Conservation (phyloP, 2,888 invertebrate genomes). For the Polyommatus iphigenia region DNA sequence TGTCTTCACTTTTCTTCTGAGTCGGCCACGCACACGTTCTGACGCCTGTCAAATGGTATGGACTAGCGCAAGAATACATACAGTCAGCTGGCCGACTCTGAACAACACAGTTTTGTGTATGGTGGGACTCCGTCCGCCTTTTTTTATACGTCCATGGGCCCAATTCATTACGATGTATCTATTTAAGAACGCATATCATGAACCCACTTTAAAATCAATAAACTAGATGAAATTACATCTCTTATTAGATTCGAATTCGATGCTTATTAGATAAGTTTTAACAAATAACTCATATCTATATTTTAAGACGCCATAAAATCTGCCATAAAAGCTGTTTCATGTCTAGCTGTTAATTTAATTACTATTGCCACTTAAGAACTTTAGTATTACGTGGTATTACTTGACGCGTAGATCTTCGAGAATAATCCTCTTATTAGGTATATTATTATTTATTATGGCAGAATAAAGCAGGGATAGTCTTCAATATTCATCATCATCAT, state of each 20-base stretch:
- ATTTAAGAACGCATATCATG: neutral
- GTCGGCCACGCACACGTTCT: too few relatives aligned
- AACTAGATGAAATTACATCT: neutral
- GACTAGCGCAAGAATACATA: too few relatives aligned
- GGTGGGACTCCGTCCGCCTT: too few relatives aligned
- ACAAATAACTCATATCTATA: neutral
- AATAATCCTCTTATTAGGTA: too few relatives aligned
- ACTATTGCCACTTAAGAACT: neutral
- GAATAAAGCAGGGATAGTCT: too few relatives aligned
- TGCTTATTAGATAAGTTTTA: neutral
- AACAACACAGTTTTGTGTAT: too few relatives aligned
- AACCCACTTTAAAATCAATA: neutral
- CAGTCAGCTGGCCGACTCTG: too few relatives aligned
- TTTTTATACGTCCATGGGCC: too few relatives aligned
- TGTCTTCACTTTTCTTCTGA: too few relatives aligned
- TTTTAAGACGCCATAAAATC: conserved; percentile 7
- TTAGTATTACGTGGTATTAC: neutral
- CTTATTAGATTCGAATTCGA: neutral
- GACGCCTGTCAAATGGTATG: too few relatives aligned
- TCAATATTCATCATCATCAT: too few relatives aligned
- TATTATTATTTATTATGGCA: too few relatives aligned
- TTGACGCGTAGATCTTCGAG: neutral
- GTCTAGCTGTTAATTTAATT: neutral
- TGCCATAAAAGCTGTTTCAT: neutral
- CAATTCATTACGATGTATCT: neutral